Evolutionary conservation across 2,113 vertebrate species (phyloP).

Genomic region (Ailurus styani): DNA sequence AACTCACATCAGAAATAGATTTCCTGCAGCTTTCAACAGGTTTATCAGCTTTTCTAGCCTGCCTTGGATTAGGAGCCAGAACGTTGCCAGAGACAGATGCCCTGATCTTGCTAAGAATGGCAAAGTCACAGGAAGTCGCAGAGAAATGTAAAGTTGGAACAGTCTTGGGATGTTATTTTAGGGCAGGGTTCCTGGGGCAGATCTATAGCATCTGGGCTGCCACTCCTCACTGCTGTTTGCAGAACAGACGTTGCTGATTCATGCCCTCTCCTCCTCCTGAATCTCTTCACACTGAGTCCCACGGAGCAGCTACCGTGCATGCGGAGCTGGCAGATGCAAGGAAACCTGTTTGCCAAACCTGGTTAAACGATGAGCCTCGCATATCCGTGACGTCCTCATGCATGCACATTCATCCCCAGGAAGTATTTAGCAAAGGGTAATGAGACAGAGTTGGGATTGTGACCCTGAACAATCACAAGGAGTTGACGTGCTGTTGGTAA

Average conservation of each 20-base stretch:
- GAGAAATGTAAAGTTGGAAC: background rate
- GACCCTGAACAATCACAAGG: background rate
- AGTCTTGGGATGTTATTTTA: background rate
- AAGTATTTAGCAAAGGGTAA: background rate
- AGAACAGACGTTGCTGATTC: background rate
- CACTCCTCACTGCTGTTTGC: background rate
- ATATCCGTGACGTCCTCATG: fast-evolving
- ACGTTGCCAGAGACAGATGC: background rate
- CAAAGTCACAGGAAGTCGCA: background rate
- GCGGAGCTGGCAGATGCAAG: background rate
- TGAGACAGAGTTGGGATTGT: background rate
- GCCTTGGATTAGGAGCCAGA: background rate
- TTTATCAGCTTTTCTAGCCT: background rate
- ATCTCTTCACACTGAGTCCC: background rate
- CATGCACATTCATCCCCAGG: background rate
- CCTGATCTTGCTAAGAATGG: background rate
- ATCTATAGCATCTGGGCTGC: background rate
- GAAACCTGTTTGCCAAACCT: background rate
- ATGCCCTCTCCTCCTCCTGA: background rate
- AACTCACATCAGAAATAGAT: background rate
- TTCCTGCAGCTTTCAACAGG: background rate
- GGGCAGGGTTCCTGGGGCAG: background rate
- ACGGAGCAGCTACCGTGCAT: background rate
- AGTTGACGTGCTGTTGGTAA: background rate
- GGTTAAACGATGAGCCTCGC: background rate